These are phyloP conservation scores for Lapara coniferarum DNA, from an alignment of 2,888 invertebrate genomes.

Conservation along the genomic window DNA sequence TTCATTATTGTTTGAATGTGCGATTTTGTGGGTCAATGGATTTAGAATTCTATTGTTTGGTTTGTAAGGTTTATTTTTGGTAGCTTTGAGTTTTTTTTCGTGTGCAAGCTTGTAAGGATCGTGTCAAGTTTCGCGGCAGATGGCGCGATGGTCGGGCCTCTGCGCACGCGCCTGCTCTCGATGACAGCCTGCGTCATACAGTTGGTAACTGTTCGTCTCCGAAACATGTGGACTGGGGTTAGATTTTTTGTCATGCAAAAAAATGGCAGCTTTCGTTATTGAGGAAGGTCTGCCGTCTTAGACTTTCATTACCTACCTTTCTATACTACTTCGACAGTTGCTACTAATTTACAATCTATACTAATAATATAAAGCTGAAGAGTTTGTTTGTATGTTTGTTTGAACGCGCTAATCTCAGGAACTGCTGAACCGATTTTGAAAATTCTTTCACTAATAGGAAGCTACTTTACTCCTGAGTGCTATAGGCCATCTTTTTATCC, in stretches of 20 bases:
- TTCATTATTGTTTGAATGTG: not conserved
- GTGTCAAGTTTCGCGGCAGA: constrained; percentile 80
- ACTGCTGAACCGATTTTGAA: too few relatives aligned
- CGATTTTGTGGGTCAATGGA: not conserved
- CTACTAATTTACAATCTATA: not conserved
- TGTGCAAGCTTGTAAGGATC: constrained; percentile 60
- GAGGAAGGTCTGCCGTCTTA: not conserved
- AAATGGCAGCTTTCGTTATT: not conserved
- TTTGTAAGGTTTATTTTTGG: constrained; percentile 41
- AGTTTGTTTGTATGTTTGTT: too few relatives aligned
- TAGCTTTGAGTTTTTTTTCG: constrained; percentile 62
- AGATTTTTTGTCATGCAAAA: not conserved
- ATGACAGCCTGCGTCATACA: constrained; percentile 36
- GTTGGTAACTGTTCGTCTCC: constrained; percentile 29
- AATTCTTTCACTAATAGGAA: too few relatives aligned
- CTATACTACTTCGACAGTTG: not conserved
- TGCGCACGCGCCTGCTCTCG: constrained; percentile 68
- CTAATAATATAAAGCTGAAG: too few relatives aligned
- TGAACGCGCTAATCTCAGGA: too few relatives aligned
- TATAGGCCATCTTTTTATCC: too few relatives aligned
- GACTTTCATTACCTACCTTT: not conserved
- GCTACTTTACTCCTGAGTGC: too few relatives aligned
- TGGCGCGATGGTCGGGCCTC: constrained; percentile 53
- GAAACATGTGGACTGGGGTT: constrained; percentile 12
- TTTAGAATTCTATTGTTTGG: constrained; percentile 31